Conservation (phyloP, 2,113 vertebrate genomes). For the Bettongia penicillata region DNA sequence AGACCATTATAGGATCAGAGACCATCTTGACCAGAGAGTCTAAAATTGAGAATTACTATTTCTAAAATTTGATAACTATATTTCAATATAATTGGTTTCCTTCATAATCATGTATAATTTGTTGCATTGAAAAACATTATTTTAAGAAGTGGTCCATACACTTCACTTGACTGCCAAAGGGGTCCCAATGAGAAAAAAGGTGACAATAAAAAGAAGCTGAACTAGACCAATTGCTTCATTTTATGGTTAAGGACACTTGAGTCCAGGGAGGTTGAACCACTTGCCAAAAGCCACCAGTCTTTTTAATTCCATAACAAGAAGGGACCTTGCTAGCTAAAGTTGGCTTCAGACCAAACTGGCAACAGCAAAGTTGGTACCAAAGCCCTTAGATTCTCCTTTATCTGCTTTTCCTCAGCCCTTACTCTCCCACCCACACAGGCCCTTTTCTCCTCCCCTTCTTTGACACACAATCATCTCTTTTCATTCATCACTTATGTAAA, state of each 20-base stretch:
- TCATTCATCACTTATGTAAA: conserved; percentile 25
- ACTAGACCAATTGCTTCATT: not conserved
- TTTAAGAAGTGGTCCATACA: not conserved
- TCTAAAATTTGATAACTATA: not conserved
- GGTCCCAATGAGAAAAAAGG: not conserved
- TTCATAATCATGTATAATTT: not conserved
- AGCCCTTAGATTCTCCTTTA: not conserved
- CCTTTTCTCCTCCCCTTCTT: not conserved
- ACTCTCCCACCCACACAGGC: not conserved
- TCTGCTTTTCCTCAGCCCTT: not conserved
- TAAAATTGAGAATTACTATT: not conserved
- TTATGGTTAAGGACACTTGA: not conserved
- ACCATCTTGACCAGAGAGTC: not conserved
- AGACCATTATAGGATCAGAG: not conserved
- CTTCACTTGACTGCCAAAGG: not conserved
- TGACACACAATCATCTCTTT: not conserved
- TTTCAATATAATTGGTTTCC: not conserved
- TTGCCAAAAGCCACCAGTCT: conserved; percentile 59
- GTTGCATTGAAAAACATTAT: not conserved
- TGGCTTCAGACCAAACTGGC: conserved; percentile 50
- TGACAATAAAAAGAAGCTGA: not conserved
- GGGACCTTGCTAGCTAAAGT: conserved; percentile 44
- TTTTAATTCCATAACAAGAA: conserved; percentile 58
- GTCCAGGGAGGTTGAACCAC: not conserved
- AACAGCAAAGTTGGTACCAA: conserved; percentile 40